Evolutionary conservation across 2,888 invertebrate species (phyloP).

Genomic region (Polyploca ridens): DNA sequence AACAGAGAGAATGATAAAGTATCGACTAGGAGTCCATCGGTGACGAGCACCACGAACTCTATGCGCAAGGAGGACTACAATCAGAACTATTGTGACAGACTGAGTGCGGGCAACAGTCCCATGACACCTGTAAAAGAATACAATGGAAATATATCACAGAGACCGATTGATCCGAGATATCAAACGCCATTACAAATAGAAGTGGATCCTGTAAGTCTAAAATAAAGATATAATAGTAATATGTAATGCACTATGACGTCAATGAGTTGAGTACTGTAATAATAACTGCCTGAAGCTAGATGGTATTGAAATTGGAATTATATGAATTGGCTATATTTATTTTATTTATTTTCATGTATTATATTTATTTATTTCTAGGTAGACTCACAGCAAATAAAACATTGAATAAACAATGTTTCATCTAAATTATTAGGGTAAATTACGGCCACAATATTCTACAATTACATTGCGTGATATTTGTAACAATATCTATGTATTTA

Average conservation of each 20-base stretch:
- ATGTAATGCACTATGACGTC: conserved; percentile 36
- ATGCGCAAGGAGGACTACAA: conserved; percentile 71
- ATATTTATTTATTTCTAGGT: conserved; percentile 12
- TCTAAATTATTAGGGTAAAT: conserved; percentile 12
- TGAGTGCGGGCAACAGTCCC: conserved; percentile 68
- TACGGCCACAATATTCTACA: background rate
- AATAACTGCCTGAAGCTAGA: conserved; percentile 14
- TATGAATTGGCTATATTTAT: conserved; percentile 11
- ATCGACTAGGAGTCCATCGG: conserved; percentile 64
- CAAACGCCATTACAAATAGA: conserved; percentile 85
- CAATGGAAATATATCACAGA: conserved; percentile 70
- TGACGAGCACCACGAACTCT: conserved; percentile 64
- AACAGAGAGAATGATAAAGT: conserved; percentile 66
- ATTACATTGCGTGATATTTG: background rate
- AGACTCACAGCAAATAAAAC: conserved; percentile 5
- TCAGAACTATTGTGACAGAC: conserved; percentile 73
- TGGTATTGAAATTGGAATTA: conserved; percentile 12
- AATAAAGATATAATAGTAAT: conserved; percentile 36
- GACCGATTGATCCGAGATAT: conserved; percentile 66
- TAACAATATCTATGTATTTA: background rate
- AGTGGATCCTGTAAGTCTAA: conserved; percentile 87
- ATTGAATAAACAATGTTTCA: background rate
- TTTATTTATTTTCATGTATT: conserved; percentile 18
- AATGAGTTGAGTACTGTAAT: conserved; percentile 26
- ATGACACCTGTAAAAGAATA: conserved; percentile 62